Evolutionary conservation across 1,140 invertebrate genomes (phyloP).

Genomic region (Tribolium castaneum): DNA sequence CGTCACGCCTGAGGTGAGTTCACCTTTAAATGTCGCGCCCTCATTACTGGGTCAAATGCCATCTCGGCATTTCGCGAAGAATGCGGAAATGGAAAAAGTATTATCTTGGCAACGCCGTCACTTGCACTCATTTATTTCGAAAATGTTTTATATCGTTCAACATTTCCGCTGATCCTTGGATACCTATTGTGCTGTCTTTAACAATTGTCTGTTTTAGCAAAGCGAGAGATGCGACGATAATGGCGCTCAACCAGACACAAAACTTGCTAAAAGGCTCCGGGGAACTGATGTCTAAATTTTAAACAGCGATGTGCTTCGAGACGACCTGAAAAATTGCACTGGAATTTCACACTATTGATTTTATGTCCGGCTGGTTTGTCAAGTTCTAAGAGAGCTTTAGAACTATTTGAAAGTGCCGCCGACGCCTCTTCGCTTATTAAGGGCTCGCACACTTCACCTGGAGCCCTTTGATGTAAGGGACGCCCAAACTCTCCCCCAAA

Average conservation of each 20-base stretch:
- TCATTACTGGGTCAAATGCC: conserved; percentile 7
- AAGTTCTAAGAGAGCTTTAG: not conserved
- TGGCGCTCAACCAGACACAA: not conserved
- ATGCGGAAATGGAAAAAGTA: conserved; percentile 6
- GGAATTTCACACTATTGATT: conserved; percentile 30
- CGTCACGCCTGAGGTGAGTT: not conserved
- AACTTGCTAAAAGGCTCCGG: conserved; percentile 9
- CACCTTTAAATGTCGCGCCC: conserved; percentile 27
- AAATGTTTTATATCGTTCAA: conserved; percentile 20
- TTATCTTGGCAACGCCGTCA: conserved; percentile 4
- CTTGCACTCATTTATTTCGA: conserved; percentile 32
- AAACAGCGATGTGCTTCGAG: not conserved
- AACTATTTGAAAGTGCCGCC: not conserved
- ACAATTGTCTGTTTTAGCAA: conserved; percentile 31
- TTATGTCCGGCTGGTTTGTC: conserved; percentile 26
- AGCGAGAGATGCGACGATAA: conserved; percentile 6
- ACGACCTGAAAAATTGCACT: conserved; percentile 9
- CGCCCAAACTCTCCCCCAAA: too few relatives aligned
- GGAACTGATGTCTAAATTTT: conserved; percentile 31
- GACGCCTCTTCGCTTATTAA: not conserved
- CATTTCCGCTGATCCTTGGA: conserved; percentile 24
- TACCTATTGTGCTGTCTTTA: conserved; percentile 20
- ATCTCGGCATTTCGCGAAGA: not conserved
- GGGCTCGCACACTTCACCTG: not conserved
- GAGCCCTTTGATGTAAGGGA: not conserved